Evolutionary conservation across 2,888 invertebrate genomes (phyloP), one percentile per base, ranked within the genome.

Genomic region (Amblyteles armatorius): DNA sequence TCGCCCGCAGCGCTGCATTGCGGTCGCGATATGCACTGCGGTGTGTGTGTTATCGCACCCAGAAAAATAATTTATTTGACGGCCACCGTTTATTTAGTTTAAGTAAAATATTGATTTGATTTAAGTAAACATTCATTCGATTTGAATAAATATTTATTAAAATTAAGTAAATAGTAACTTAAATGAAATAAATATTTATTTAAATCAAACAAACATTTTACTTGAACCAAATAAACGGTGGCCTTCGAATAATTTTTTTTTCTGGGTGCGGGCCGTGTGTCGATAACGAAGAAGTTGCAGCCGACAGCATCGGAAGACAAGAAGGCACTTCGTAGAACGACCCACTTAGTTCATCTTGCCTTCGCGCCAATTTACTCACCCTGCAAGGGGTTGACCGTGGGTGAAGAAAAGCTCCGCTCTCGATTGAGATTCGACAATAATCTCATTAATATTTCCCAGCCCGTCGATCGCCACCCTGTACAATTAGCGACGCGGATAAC

Each of bases 321-420:
- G 55, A 60, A 65, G 16, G 40, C 6, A 73, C 48, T 19, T 2
- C 48, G 29, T 73, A 80, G n/a, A 69, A 36, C n/a, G 50, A 11
- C 29, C 36, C 40, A 71, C 33, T 76, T 44, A 29, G 33, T 44
- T 40, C 67, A 68, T 33, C 26, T 33, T 11, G 13, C 19, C 63
- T 44, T n/a, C 71, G 63, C 65, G 69, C 65, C 65, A 77, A 82
- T 77, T 82, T 72, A 77, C 72, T 74, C 63, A 40, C 33, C 63
- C 60, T 11, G 7, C 2, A 19, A 22, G 9, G 0, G 7, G 19
- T 52, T 19, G 19, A 52, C 6, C 7, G 52, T 6, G n/a, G 22
- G 9, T 22, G 3, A 11, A 57, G 26, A 26, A 26, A 22, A 57
- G 11, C 26, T 57, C 4, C 1, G 22, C 1, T 26, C 11, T 4